phyloP scores from a whole-genome alignment of 2,113 vertebrate genomes.

The Spermophilus dauricus region DNA sequence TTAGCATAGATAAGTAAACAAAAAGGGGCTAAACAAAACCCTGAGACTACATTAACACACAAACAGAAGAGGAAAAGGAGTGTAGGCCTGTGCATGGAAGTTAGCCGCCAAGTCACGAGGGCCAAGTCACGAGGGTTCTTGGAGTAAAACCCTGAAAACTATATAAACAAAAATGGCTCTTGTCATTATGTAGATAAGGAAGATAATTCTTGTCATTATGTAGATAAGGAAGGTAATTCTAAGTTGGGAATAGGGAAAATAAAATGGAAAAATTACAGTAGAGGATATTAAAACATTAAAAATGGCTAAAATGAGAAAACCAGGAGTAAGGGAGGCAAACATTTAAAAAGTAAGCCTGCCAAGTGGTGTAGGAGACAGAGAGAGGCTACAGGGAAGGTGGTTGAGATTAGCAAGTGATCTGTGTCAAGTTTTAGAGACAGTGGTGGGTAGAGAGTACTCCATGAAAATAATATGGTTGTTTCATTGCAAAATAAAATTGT shows the following conservation, averaged over 20 bases:
- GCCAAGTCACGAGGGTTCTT: neutral
- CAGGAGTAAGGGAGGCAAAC: neutral
- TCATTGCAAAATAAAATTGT: slow-evolving; percentile 11
- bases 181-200: neutral
- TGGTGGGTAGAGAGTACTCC: neutral
- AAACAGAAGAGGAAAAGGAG: neutral
- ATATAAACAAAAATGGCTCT: neutral
- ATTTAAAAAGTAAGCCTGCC: neutral
- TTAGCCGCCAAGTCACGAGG: neutral
- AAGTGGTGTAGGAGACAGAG: neutral
- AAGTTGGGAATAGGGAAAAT: neutral
- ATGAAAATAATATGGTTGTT: slow-evolving; percentile 11
- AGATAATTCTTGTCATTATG: neutral
- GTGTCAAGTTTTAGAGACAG: neutral
- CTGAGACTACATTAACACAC: neutral
- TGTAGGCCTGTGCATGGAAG: neutral
- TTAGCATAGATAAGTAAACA: neutral
- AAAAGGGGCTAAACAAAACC: neutral
- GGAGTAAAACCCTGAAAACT: neutral
- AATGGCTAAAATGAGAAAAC: neutral
- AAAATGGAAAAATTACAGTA: neutral
- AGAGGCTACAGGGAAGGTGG: neutral
- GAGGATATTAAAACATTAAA: neutral
- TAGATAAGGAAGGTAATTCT: neutral
- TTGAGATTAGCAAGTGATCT: neutral